Evolutionary conservation across 2,888 invertebrate genomes (phyloP).

Genomic region (Orthosia incerta): DNA sequence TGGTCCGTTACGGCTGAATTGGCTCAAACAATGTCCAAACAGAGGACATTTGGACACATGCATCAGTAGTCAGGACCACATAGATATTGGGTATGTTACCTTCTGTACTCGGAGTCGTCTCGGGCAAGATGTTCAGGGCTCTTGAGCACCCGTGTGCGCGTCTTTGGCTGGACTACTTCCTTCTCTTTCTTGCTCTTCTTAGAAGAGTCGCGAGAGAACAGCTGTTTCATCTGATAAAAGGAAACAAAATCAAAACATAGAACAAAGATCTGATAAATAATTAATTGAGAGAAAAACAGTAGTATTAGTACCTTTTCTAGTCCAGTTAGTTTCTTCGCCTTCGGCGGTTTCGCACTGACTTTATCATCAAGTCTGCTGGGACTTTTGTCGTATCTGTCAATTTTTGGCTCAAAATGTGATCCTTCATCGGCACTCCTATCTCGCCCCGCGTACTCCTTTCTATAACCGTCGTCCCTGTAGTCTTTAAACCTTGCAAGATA

Average conservation of each 20-base stretch:
- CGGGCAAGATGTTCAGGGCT: conserved; percentile 90
- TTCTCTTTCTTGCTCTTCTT: conserved; percentile 93
- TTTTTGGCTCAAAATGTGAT: conserved; percentile 92
- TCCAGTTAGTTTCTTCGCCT: conserved; percentile 93
- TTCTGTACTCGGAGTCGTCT: conserved; percentile 87
- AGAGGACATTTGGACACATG: not conserved
- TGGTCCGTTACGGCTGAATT: not conserved
- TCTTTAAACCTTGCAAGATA: conserved; percentile 84
- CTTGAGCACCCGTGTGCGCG: conserved; percentile 90
- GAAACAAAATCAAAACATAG: not conserved
- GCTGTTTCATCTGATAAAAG: conserved; percentile 92
- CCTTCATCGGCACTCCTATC: conserved; percentile 92
- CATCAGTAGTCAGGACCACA: not conserved
- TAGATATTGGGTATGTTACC: conserved; percentile 61
- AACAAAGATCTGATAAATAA: not conserved
- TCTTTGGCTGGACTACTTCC: conserved; percentile 89
- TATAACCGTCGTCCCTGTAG: conserved; percentile 79
- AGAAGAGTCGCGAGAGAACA: conserved; percentile 93
- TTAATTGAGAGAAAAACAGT: not conserved
- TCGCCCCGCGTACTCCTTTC: conserved; percentile 83
- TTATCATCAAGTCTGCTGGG: conserved; percentile 88
- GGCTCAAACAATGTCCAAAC: not conserved
- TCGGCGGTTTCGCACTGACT: conserved; percentile 91
- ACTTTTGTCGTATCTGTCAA: conserved; percentile 91
- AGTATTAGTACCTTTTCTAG: conserved; percentile 92